A percentile compares a stretch with the other conserved stretches of the same genome.
Evolutionary conservation across 2,888 invertebrate species (phyloP).

Genomic region (Heliconius cydno): DNA sequence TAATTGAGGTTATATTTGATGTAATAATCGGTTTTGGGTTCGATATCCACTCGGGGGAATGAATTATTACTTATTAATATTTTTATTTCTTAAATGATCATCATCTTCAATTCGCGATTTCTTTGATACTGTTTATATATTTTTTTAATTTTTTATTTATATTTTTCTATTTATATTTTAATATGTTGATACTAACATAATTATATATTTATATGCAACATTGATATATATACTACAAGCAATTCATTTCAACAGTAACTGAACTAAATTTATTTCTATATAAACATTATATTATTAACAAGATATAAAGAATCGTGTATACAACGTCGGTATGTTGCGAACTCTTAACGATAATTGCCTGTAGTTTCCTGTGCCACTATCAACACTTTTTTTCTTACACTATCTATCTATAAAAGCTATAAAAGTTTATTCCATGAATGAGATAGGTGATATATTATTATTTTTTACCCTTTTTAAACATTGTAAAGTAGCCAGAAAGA

Average conservation of each 20-base stretch:
- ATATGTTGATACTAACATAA: too few species aligned
- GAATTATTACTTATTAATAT: too few species aligned
- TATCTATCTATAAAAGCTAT: not conserved
- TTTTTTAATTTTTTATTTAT: too few species aligned
- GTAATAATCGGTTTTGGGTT: too few species aligned
- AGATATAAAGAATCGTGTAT: constrained; percentile 34
- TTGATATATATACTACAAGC: too few species aligned
- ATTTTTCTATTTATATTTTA: too few species aligned
- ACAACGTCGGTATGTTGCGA: constrained; percentile 59
- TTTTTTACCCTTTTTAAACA: not conserved
- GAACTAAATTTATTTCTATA: constrained; percentile 22
- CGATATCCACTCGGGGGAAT: too few species aligned
- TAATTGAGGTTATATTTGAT: not conserved
- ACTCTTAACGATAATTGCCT: constrained; percentile 67
- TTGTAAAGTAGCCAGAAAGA: not conserved
- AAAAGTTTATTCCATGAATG: not conserved
- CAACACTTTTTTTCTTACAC: constrained; percentile 60
- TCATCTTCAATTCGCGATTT: too few species aligned
- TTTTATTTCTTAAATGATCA: too few species aligned
- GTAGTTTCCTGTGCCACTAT: constrained; percentile 77
- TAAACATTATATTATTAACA: constrained; percentile 29
- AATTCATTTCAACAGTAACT: not conserved
- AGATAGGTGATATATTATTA: not conserved
- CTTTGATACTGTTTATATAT: too few species aligned
- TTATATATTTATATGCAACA: too few species aligned